Evolutionary conservation across 2,113 vertebrate genomes (phyloP), one percentile per base, ranked within the genome.

Genomic region (Labrus mixtus): DNA sequence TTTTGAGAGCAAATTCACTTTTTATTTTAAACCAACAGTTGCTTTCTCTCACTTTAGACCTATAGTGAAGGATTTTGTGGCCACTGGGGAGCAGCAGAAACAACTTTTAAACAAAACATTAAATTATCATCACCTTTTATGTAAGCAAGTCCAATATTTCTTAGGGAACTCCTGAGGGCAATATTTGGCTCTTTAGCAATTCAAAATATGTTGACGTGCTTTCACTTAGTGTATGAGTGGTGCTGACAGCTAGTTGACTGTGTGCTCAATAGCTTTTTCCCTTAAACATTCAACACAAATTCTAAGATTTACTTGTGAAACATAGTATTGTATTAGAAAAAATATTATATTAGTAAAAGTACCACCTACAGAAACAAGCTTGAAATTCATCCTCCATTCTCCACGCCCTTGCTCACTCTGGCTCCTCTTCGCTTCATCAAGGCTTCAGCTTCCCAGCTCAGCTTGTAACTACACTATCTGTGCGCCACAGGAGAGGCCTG

Each of bases 401-500:
- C 7, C 17, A 48, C 46, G 7, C 17, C 20, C 37, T 55, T 64
- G 66, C 61, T 41, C 66, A 63, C 50, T 73, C 20, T 29, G 12
- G 12, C 22, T 57, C 33, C 48, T 81, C 68, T 76, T 64, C 59
- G 70, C 56, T 55, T 87, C 81, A 84, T 87, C 69, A 69, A 79
- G 61, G 43, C 37, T 5, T 75, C 64, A 70, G 66, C 39, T 54
- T 33, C 12, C 59, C 56, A 51, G 25, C 67, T 62, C 56, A 33
- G 73, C 73, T 78, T 67, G 70, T 60, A 64, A 23, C 37, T 39
- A 61, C 25, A 81, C 89, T 90, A 90, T 93, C 92, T 90, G 61
- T 15, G 68, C 60, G 74, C 67, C 54, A 70, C 84, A 82, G 86
- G 37, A 83, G 75, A 70, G 39, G 51, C 46, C 55, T 1, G 19